phyloP scores from a whole-genome alignment of 92 coral and sea anemone species.

The Ricordea florida region DNA sequence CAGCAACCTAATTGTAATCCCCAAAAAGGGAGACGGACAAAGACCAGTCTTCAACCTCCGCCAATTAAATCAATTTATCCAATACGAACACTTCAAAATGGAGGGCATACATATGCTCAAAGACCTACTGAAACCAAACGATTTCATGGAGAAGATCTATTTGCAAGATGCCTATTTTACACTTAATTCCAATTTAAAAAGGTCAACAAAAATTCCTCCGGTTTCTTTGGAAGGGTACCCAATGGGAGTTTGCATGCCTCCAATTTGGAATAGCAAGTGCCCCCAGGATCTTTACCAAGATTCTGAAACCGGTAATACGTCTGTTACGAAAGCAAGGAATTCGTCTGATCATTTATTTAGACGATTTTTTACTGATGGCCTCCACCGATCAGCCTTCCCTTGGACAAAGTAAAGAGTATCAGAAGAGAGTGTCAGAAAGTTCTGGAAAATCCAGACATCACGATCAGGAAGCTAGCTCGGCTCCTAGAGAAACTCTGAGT shows the following conservation, averaged over 20 bases:
- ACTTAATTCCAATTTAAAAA: conserved; percentile 41
- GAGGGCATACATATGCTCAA: conserved; percentile 39
- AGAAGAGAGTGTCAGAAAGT: no score
- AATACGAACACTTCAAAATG: conserved; percentile 61
- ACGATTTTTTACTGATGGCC: no score
- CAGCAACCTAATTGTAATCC: neutral
- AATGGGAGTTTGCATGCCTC: conserved; percentile 47
- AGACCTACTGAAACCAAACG: conserved; percentile 36
- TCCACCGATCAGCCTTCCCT: no score
- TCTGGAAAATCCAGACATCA: no score
- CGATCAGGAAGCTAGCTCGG: no score
- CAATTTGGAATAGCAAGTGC: conserved; percentile 52
- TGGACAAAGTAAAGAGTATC: no score
- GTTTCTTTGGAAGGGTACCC: conserved; percentile 26
- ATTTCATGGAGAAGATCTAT: conserved; percentile 49
- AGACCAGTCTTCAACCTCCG: conserved; percentile 45
- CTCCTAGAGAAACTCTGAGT: no score
- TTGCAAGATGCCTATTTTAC: conserved; percentile 57
- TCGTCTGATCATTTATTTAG: no score
- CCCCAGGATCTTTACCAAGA: conserved; percentile 51
- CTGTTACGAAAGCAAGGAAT: no score
- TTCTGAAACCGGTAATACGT: conserved; percentile 53
- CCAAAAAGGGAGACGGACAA: conserved; percentile 31
- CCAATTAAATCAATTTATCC: conserved; percentile 22
- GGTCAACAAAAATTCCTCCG: conserved; percentile 31